Percentiles rank a stretch among this genome's conserved stretches.
These are phyloP conservation scores for Escarpia spicata DNA, from an alignment of 2,888 invertebrate species.

Conservation along the genomic window DNA sequence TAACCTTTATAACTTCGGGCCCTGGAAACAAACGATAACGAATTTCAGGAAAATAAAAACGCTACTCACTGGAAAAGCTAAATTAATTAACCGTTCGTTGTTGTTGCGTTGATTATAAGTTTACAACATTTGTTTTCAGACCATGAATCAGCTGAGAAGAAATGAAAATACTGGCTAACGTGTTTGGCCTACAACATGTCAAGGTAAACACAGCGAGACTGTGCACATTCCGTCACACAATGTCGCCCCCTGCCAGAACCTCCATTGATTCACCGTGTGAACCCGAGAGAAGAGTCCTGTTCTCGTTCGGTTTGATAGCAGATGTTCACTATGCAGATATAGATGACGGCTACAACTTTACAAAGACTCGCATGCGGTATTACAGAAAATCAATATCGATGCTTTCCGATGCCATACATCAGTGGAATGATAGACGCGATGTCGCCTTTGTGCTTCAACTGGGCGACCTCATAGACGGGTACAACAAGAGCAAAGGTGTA, in stretches of 20 bases:
- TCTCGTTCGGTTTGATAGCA: slow-evolving; percentile 62
- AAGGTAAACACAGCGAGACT: slow-evolving; percentile 21
- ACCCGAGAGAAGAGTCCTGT: slow-evolving; percentile 19
- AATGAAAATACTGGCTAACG: slow-evolving; percentile 35
- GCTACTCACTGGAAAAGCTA: background rate
- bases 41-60: background rate
- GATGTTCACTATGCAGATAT: slow-evolving; percentile 66
- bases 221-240: background rate
- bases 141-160: slow-evolving; percentile 67
- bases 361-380: slow-evolving; percentile 55
- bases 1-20: no score
- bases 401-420: slow-evolving; percentile 54
- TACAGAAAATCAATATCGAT: slow-evolving; percentile 60
- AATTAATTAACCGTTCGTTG: background rate
- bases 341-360: slow-evolving; percentile 59
- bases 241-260: background rate
- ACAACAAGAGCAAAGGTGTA: slow-evolving; percentile 48
- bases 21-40: background rate
- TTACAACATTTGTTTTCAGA: slow-evolving; percentile 69
- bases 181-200: slow-evolving; percentile 31
- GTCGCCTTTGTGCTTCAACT: slow-evolving; percentile 61
- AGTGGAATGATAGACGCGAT: slow-evolving; percentile 48
- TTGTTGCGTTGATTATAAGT: background rate
- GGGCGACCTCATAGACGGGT: slow-evolving; percentile 65
- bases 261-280: background rate